Base-by-base conservation (phyloP, 1,140 invertebrate genomes). In the Cardiocondyla obscurior region DNA sequence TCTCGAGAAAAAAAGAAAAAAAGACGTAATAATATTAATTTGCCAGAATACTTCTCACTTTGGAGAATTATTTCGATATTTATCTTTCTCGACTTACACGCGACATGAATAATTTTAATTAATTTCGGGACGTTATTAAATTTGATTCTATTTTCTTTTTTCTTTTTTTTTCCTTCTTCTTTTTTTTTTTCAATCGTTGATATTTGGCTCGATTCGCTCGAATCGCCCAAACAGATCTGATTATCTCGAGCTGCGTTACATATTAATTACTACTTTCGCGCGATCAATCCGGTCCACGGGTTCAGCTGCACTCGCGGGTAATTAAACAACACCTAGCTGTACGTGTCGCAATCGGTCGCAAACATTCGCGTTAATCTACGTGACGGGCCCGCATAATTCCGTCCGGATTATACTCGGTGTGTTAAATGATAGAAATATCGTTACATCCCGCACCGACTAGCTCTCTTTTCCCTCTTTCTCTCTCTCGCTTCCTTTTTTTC, bases 401-500 rank as follows among this genome's bases (percentile, higher is more conserved):
- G 69, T 79, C 62, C n/a, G 62, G 62, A 79, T 79, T 79, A 79
- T 79, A 19, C 60, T 16, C 62, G 33, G 46, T 33, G 30, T 28
- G 46, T 22, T 79, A 79, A 79, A 79, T 79, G 74, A 79, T 79
- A 79, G 74, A 79, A 69, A 79, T 69, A 79, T 79, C 57, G 12
- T 51, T 76, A 73, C 25, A 60, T 44, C 6, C 4, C 12, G 10
- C 22, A 4, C 7, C 22, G 19, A 10, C n/a, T 39, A 51, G 12
- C 6, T 65, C 22, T 36, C 36, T 33, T 62, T 19, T 36, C 73
- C 19, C 39, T n/a, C 19, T 64, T 25, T 22, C 19, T 44, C 16
- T 84, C 65, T 42, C 44, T 39, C 67, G 33, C 28, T 55, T 49
- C 60, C 46, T 36, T 55, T 87, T 82, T 83, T 82, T 58, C 62